Percentiles rank a stretch among this genome's conserved stretches.
Evolutionary conservation across 2,797 vertebrate species (phyloP).

Genomic region (Myoxocephalus aenaeus): DNA sequence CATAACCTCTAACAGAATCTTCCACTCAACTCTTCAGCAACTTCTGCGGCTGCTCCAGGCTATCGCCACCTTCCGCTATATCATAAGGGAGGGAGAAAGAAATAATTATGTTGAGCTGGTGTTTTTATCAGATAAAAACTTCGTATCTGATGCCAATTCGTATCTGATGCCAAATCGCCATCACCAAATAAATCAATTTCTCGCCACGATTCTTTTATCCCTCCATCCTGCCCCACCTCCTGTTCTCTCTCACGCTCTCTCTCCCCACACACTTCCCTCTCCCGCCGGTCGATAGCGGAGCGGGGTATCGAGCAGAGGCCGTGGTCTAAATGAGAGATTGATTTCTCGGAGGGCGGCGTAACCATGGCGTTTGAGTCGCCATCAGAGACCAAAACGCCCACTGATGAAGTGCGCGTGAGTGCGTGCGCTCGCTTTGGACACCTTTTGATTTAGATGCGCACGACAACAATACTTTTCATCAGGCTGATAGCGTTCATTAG

Average conservation of each 20-base stretch:
- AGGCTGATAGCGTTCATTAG: conserved; percentile 72
- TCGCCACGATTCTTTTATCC: conserved; percentile 3
- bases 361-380: conserved; percentile 56
- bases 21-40: conserved; percentile 21
- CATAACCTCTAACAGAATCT: conserved; percentile 32
- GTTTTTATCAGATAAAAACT: conserved; percentile 44
- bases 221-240: conserved; percentile 41
- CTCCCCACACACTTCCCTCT: conserved; percentile 17
- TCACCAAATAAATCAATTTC: conserved; percentile 64
- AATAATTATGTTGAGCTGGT: conserved; percentile 31
- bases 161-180: conserved; percentile 53
- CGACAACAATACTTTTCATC: conserved; percentile 78
- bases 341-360: conserved; percentile 72
- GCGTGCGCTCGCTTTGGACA: conserved; percentile 53
- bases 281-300: conserved; percentile 62
- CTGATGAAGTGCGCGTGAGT: conserved; percentile 53
- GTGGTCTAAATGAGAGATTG: conserved; percentile 77
- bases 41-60: conserved; percentile 19
- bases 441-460: conserved; percentile 69
- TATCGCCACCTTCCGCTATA: neutral
- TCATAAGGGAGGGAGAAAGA: neutral
- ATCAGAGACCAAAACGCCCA: conserved; percentile 59
- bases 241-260: conserved; percentile 34
- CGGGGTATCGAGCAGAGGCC: conserved; percentile 68
- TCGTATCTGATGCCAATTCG: conserved; percentile 53